Percentiles rank a stretch among this genome's conserved stretches.
Evolutionary conservation across 30 jellyfish, hydroid and myxozoan species (phyloP).

Genomic region (Turritopsis dohrnii): DNA sequence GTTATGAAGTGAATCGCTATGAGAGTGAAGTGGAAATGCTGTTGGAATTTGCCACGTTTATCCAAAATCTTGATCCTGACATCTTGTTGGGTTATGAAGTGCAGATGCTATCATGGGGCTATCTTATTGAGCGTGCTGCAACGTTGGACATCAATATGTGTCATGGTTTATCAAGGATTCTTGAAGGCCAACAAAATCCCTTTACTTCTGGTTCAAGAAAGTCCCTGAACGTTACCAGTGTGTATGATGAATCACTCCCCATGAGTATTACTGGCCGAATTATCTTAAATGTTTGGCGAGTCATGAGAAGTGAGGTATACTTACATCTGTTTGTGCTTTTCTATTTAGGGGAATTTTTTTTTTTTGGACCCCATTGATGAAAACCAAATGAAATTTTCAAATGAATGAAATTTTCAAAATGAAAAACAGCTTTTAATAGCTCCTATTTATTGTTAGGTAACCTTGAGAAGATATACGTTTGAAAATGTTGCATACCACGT

Average conservation of each 20-base stretch:
- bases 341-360: too few species aligned
- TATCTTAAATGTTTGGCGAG: slow-evolving; percentile 86
- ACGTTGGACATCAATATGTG: slow-evolving; percentile 58
- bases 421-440: not conserved
- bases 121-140: slow-evolving; percentile 84
- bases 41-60: slow-evolving; percentile 47
- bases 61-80: slow-evolving; percentile 82
- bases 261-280: slow-evolving; percentile 72
- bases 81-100: slow-evolving; percentile 88
- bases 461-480: slow-evolving; percentile 73
- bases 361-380: not conserved
- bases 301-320: slow-evolving; percentile 96
- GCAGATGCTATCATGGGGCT: slow-evolving; percentile 94
- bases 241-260: slow-evolving; percentile 60
- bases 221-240: slow-evolving; percentile 30
- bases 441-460: slow-evolving; percentile 47
- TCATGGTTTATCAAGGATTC: slow-evolving; percentile 68
- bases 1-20: slow-evolving; percentile 10
- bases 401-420: not conserved
- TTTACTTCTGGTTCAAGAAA: slow-evolving; percentile 13
- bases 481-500: slow-evolving; percentile 91
- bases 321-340: too few species aligned
- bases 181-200: slow-evolving; percentile 24
- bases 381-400: not conserved
- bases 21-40: slow-evolving; percentile 64